Evolutionary conservation across 2,888 invertebrate genomes (phyloP), one percentile per base, ranked within the genome.

Genomic region (Gymnosoma rotundatum): DNA sequence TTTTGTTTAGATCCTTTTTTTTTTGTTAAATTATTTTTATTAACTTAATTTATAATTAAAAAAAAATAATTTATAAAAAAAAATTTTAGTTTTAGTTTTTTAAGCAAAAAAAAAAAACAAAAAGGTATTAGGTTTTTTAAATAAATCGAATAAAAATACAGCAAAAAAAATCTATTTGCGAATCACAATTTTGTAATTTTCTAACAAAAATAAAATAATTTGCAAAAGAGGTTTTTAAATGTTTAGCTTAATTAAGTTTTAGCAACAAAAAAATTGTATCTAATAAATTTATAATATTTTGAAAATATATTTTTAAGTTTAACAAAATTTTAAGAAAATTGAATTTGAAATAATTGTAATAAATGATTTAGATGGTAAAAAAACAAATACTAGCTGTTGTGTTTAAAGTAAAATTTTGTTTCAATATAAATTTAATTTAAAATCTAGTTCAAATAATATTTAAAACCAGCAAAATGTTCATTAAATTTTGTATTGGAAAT

Each of bases 1-100:
- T 54, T 86, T 87, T 83, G 86, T 85, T 86, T 78, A 58, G 78
- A 86, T 78, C 87, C 86, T 81, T 86, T 70, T 78, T 85, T 80
- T 83, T 89, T 89, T 89, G 90, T 89, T 88, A 88, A 89, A 86
- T 83, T 85, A 89, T 89, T 88, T 88, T 73, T 81, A 63, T 38
- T 60, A 50, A 56, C 32, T 32, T 58, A 45, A 64, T 72, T 70
- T 61, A 56, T 50, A 54, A 52, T 45, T 3, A 12, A 72, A 66
- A 25, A 66, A 60, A 36, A 52, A 21, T 48, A 60, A 63, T 32
- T 32, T 32, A 21, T 25, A 67, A 70, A 83, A 73, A 86, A 86
- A 66, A 25, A 58, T 38, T 87, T 87, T 86, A 87, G 84, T 75
- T 81, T 32, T 72, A 86, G 86, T 86, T 79, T 75, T 79, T 80